These are phyloP conservation scores for Polypedilum vanderplanki DNA, from an alignment of 1,140 invertebrate genomes.

Conservation along the genomic window DNA sequence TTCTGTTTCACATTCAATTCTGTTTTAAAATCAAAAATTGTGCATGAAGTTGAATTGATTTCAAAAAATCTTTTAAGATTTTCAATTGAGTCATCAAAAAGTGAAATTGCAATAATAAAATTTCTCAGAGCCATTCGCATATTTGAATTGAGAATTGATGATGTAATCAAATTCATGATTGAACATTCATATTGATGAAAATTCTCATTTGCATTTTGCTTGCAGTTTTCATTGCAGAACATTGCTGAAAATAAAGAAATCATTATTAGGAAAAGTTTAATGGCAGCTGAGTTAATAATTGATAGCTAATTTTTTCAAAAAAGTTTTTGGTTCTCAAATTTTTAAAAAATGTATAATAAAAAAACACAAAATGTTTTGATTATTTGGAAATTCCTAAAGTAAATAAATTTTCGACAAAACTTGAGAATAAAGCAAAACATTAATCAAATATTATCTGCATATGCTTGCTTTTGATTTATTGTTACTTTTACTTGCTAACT, in stretches of 20 bases:
- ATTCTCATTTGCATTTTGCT: neutral
- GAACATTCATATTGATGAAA: neutral
- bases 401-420: too few relatives aligned
- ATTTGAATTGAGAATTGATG: neutral
- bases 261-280: too few relatives aligned
- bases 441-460: too few relatives aligned
- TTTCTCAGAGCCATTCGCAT: constrained; percentile 1
- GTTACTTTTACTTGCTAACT: too few relatives aligned
- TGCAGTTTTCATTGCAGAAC: neutral
- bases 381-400: too few relatives aligned
- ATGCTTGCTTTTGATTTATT: too few relatives aligned
- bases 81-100: constrained; percentile 6
- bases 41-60: neutral
- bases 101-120: neutral
- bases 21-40: neutral
- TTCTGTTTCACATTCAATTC: neutral
- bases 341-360: too few relatives aligned
- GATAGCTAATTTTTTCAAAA: neutral
- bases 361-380: too few relatives aligned
- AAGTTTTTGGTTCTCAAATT: neutral
- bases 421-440: too few relatives aligned
- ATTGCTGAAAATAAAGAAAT: neutral
- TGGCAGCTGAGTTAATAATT: too few relatives aligned
- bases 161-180: neutral
- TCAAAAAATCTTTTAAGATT: neutral